Percentiles rank a stretch among this genome's conserved stretches.
These are phyloP conservation scores for Trachops cirrhosus DNA, from an alignment of 2,797 vertebrate genomes.

Conservation along the genomic window DNA sequence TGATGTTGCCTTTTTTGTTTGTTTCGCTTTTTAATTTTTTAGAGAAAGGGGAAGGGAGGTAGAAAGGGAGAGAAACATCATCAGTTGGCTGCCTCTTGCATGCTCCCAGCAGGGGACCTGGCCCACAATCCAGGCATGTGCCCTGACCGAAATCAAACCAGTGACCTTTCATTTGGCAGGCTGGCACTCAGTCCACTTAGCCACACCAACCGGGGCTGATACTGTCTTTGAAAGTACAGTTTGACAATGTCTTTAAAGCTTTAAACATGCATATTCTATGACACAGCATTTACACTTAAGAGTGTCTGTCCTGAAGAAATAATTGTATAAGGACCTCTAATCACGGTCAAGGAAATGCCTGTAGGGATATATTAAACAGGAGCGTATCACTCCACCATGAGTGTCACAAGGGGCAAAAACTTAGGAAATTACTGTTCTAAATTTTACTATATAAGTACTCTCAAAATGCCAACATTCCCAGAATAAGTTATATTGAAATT, in stretches of 20 bases:
- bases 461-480: constrained; percentile 31
- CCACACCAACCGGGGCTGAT: not conserved
- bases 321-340: not conserved
- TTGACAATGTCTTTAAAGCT: constrained; percentile 2
- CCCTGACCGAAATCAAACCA: not conserved
- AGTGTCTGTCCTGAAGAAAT: not conserved
- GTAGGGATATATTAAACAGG: not conserved
- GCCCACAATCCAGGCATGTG: too few species aligned
- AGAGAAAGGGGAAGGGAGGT: not conserved
- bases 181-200: not conserved
- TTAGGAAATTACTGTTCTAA: not conserved
- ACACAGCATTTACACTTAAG: not conserved
- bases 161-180: not conserved
- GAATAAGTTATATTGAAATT: constrained; percentile 32
- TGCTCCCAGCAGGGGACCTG: not conserved
- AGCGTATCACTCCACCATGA: not conserved
- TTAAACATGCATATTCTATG: not conserved
- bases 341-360: not conserved
- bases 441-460: not conserved
- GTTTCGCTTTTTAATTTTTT: not conserved
- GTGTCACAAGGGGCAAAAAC: not conserved
- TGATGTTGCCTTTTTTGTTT: not conserved
- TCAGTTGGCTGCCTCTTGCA: not conserved
- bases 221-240: not conserved
- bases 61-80: not conserved